Evolutionary conservation across 2,797 vertebrate species (phyloP).

Genomic region (Fistularia commersonii): DNA sequence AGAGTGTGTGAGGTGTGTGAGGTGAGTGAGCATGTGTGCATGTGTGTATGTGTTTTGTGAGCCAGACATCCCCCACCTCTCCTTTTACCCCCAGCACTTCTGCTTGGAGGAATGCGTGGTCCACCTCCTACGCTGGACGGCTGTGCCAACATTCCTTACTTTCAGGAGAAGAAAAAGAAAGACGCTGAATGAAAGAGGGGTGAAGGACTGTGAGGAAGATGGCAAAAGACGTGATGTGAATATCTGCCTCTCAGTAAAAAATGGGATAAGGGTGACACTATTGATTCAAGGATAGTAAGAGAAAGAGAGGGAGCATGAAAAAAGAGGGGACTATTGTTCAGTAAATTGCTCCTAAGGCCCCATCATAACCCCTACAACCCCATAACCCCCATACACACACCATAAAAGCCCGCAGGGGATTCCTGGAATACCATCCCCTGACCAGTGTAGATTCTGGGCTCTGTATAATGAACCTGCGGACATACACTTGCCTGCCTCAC

Average conservation of each 20-base stretch:
- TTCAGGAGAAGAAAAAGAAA: constrained; percentile 48
- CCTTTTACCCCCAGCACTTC: constrained; percentile 70
- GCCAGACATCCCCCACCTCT: constrained; percentile 54
- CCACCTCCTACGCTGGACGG: constrained; percentile 70
- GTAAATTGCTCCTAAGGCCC: constrained; percentile 58
- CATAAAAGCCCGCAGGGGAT: constrained; percentile 53
- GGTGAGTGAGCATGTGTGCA: constrained; percentile 14
- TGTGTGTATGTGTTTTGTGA: constrained; percentile 50
- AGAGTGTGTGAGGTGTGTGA: constrained; percentile 29
- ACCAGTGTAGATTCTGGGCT: constrained; percentile 41
- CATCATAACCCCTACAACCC: constrained; percentile 47
- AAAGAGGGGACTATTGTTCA: constrained; percentile 51
- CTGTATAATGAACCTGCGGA: constrained; percentile 26
- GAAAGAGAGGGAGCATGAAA: constrained; percentile 30
- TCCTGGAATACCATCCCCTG: constrained; percentile 53
- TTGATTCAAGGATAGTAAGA: constrained; percentile 35
- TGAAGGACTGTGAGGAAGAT: constrained; percentile 13
- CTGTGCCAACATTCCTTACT: constrained; percentile 80
- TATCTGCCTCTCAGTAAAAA: constrained; percentile 26
- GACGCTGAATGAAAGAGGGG: constrained; percentile 12
- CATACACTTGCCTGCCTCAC: constrained; percentile 6
- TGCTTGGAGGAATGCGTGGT: constrained; percentile 79
- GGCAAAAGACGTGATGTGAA: constrained; percentile 23
- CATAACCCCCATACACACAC: constrained; percentile 25
- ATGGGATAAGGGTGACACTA: constrained; percentile 32